Conservation (phyloP, 2,797 vertebrate genomes). For the Ctenosaura bakeri region DNA sequence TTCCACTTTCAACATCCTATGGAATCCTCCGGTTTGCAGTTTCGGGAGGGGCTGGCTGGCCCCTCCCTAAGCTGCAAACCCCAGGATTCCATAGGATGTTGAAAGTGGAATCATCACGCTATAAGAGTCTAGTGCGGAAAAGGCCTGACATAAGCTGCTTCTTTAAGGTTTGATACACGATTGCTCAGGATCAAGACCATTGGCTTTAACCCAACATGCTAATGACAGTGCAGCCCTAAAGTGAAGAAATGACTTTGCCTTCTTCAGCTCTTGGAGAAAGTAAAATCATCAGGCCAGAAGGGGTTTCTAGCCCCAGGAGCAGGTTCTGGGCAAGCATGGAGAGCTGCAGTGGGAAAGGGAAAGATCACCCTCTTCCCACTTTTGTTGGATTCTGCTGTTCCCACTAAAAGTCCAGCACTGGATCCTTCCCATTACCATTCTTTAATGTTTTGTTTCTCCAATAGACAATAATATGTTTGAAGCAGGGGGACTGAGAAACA, state of each 20-base stretch:
- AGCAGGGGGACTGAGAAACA: background rate
- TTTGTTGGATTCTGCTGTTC: too few relatives aligned
- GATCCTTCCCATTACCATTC: background rate
- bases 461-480: background rate
- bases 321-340: background rate
- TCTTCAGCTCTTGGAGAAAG: background rate
- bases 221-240: background rate
- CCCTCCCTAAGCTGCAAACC: too few relatives aligned
- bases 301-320: background rate
- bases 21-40: too few relatives aligned
- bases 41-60: too few relatives aligned
- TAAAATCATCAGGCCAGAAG: conserved; percentile 1
- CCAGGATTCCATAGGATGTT: too few relatives aligned
- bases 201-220: background rate
- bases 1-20: too few relatives aligned
- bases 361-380: background rate
- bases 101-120: too few relatives aligned
- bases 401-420: background rate
- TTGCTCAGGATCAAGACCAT: background rate
- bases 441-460: conserved; percentile 4
- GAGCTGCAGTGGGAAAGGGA: background rate
- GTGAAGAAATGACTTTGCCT: background rate
- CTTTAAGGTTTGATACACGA: conserved; percentile 1
- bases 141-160: background rate
- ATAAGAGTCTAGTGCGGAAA: too few relatives aligned